These are phyloP conservation scores for Adelognathus sp. DNA, from an alignment of 2,888 invertebrate genomes.

Conservation along the genomic window DNA sequence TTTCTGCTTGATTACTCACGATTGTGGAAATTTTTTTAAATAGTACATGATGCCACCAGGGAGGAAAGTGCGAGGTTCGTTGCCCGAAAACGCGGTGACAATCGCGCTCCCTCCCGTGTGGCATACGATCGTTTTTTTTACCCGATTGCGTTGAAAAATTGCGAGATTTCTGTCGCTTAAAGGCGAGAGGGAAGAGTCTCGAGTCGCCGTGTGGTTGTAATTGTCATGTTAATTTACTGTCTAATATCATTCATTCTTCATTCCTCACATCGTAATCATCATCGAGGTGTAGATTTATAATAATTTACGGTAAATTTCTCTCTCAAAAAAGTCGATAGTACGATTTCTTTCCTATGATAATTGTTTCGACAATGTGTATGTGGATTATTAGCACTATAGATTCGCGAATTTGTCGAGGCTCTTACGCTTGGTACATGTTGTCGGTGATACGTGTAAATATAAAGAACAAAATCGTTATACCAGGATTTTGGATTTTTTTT, in stretches of 20 bases:
- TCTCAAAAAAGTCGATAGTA: slow-evolving; percentile 13
- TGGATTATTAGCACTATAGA: background rate
- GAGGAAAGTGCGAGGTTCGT: no score
- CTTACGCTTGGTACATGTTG: no score
- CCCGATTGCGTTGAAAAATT: no score
- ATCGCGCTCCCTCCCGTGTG: no score
- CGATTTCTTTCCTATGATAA: background rate
- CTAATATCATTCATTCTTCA: slow-evolving; percentile 18
- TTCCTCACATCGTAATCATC: background rate
- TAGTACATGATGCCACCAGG: no score
- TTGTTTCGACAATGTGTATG: background rate
- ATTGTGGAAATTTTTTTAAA: no score
- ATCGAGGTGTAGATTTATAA: slow-evolving; percentile 23
- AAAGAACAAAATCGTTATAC: no score
- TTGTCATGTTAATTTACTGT: slow-evolving; percentile 39
- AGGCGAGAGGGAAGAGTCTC: background rate
- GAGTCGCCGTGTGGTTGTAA: background rate
- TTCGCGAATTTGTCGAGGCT: background rate
- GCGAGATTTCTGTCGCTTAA: background rate
- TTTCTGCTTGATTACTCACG: no score
- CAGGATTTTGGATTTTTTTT: no score
- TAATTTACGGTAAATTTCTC: slow-evolving; percentile 26
- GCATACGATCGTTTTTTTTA: no score
- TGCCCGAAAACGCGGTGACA: no score
- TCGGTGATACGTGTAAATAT: no score